phyloP scores from a whole-genome alignment of 1,140 invertebrate species.

The Odontomachus brunneus region DNA sequence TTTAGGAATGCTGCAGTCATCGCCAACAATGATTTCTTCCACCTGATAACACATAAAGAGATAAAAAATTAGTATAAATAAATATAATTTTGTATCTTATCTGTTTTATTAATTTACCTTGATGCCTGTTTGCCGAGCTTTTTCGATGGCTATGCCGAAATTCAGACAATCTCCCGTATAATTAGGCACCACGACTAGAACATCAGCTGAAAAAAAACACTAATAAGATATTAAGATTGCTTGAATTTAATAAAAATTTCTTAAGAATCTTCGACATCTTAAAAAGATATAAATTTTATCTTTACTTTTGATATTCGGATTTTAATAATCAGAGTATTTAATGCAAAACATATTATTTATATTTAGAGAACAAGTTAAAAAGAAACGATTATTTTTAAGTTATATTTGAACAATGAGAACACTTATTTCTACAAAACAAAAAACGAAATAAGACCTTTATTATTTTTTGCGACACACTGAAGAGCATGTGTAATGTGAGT shows the following conservation, averaged over 20 bases:
- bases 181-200: constrained; percentile 92
- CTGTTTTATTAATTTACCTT: constrained; percentile 85
- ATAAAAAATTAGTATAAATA: too few relatives aligned
- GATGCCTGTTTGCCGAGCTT: constrained; percentile 88
- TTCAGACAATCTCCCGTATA: constrained; percentile 95
- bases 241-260: background rate
- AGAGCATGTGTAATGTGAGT: constrained; percentile 89
- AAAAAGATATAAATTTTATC: background rate
- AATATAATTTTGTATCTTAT: too few relatives aligned
- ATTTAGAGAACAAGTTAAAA: too few relatives aligned
- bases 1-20: constrained; percentile 89
- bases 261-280: background rate
- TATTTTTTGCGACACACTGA: constrained; percentile 85
- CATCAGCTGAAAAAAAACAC: constrained; percentile 87
- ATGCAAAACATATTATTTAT: too few relatives aligned
- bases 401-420: too few relatives aligned
- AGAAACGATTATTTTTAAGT: too few relatives aligned
- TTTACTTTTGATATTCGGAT: too few relatives aligned
- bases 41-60: constrained; percentile 81
- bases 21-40: constrained; percentile 89
- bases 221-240: background rate
- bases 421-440: background rate
- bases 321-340: background rate
- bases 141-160: constrained; percentile 93
- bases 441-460: constrained; percentile 82